phyloP scores from a whole-genome alignment of 1,140 invertebrate species.

The Drosophila azteca region DNA sequence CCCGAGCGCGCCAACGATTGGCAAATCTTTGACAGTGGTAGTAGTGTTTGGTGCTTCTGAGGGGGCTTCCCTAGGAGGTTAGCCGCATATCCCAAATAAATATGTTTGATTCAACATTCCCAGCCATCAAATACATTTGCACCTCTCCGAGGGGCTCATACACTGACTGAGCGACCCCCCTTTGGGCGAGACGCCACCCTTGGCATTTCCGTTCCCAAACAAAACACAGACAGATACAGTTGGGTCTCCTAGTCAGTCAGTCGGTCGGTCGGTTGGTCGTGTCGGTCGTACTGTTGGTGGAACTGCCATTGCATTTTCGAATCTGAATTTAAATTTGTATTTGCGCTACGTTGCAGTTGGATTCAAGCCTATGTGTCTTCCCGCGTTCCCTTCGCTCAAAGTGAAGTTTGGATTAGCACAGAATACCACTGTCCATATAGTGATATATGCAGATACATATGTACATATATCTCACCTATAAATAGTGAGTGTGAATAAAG shows the following conservation, averaged over 20 bases:
- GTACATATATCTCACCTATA: constrained; percentile 3
- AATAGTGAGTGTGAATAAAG: constrained; percentile 16
- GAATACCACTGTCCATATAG: not conserved
- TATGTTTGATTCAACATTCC: too few species aligned
- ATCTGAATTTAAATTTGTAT: constrained; percentile 55
- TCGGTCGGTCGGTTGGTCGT: constrained; percentile 6
- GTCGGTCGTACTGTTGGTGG: constrained; percentile 18
- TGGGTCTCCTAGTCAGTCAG: constrained; percentile 37
- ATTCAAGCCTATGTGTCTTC: constrained; percentile 18
- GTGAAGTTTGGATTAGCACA: not conserved
- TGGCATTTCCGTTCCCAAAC: constrained; percentile 76
- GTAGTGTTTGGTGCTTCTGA: constrained; percentile 41
- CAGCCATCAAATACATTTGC: too few species aligned
- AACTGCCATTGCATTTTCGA: constrained; percentile 70
- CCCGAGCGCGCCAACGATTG: constrained; percentile 66
- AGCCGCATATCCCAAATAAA: too few species aligned
- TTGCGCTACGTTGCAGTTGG: constrained; percentile 21
- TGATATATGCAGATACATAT: constrained; percentile 8
- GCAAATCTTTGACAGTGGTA: constrained; percentile 76
- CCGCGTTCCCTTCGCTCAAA: constrained; percentile 5
- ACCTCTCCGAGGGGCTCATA: not conserved
- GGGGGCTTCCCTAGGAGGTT: constrained; percentile 10
- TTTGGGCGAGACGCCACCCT: constrained; percentile 36
- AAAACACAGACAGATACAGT: constrained; percentile 58
- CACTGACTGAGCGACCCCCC: constrained; percentile 16